phyloP scores from a whole-genome alignment of 2,113 vertebrate genomes.

The Anoplopoma fimbria region DNA sequence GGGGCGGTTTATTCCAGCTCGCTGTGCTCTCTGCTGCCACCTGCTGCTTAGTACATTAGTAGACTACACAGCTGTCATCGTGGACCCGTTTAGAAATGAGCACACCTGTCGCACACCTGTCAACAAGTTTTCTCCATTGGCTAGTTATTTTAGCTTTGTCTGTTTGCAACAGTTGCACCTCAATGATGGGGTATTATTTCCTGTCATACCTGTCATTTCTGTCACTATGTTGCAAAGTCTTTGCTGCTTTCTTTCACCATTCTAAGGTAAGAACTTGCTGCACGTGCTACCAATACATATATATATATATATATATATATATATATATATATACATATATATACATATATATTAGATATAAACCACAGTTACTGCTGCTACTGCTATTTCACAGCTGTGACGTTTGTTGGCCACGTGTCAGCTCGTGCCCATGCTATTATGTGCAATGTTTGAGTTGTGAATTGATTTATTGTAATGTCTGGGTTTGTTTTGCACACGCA shows the following conservation, averaged over 20 bases:
- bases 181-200: no score
- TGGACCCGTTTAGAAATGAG: no score
- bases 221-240: not conserved
- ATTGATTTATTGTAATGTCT: not conserved
- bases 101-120: not conserved
- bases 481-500: not conserved
- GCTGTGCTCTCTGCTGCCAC: not conserved
- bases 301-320: no score
- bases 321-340: no score
- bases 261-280: not conserved
- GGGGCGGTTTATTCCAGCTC: not conserved
- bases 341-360: not conserved
- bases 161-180: not conserved
- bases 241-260: not conserved
- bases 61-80: not conserved
- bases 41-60: not conserved
- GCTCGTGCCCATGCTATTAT: not conserved
- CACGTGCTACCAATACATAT: not conserved
- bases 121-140: not conserved
- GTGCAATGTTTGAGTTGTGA: constrained; percentile 3
- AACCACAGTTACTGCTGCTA: not conserved
- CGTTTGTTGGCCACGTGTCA: not conserved
- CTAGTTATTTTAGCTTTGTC: not conserved
- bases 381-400: not conserved
- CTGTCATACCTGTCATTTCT: not conserved